Conservation (phyloP, 2,888 invertebrate genomes). For the Ctenicera cuprea region DNA sequence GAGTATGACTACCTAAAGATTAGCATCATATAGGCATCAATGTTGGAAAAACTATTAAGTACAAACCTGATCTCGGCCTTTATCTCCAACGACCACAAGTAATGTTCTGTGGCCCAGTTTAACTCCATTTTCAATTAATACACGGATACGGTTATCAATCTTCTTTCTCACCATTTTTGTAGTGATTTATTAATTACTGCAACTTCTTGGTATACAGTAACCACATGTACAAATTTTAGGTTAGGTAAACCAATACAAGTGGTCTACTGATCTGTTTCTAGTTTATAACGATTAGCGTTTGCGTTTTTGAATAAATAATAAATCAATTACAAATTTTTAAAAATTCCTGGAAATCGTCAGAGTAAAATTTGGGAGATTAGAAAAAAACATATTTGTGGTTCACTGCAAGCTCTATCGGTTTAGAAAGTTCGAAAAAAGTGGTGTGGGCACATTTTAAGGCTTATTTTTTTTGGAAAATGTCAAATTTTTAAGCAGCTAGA, state of each 20-base stretch:
- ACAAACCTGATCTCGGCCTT: slow-evolving; percentile 93
- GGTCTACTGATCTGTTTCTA: too few species aligned
- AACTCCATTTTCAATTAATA: slow-evolving; percentile 98
- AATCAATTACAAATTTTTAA: too few species aligned
- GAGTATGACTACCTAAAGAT: slow-evolving; percentile 89
- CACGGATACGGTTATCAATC: slow-evolving; percentile 96
- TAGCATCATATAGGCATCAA: slow-evolving; percentile 23
- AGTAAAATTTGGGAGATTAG: too few species aligned
- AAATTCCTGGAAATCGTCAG: too few species aligned
- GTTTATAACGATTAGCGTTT: too few species aligned
- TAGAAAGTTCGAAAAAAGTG: too few species aligned
- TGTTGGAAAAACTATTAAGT: not conserved
- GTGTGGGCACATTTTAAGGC: too few species aligned
- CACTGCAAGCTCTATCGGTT: too few species aligned
- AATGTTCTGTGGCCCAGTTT: slow-evolving; percentile 92
- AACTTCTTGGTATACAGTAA: not conserved
- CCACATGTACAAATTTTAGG: not conserved
- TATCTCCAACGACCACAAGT: slow-evolving; percentile 96
- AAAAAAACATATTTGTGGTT: too few species aligned
- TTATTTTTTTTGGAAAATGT: too few species aligned
- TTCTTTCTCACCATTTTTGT: slow-evolving; percentile 91
- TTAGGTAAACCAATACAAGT: not conserved
- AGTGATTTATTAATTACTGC: not conserved
- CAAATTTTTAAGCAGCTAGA: too few species aligned
- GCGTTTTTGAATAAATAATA: too few species aligned